These are phyloP conservation scores for Hypothenemus hampei DNA, from an alignment of 1,140 invertebrate species.

Conservation along the genomic window DNA sequence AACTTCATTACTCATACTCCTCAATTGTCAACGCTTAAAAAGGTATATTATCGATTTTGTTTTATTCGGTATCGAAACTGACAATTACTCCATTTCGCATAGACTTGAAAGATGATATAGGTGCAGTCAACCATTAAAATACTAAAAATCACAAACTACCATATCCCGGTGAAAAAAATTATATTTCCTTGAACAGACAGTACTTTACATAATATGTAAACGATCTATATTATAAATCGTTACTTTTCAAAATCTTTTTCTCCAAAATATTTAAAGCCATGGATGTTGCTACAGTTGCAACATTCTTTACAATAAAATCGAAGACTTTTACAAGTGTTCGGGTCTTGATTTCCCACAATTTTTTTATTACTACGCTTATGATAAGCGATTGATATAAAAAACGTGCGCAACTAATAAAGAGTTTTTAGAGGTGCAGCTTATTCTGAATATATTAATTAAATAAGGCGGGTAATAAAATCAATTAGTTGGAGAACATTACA, in stretches of 20 bases:
- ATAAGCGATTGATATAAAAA: not conserved
- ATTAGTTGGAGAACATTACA: too few species aligned
- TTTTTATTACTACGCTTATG: too few species aligned
- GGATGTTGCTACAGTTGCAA: slow-evolving; percentile 46
- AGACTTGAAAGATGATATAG: slow-evolving; percentile 42
- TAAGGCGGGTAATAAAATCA: too few species aligned
- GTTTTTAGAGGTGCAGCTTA: too few species aligned
- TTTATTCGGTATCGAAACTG: slow-evolving; percentile 51
- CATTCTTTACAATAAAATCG: slow-evolving; percentile 43
- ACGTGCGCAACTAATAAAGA: too few species aligned
- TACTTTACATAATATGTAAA: too few species aligned
- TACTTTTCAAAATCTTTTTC: slow-evolving; percentile 40
- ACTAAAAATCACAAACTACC: slow-evolving; percentile 33
- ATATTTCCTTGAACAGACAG: not conserved
- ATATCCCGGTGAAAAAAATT: slow-evolving; percentile 29
- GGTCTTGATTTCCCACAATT: too few species aligned
- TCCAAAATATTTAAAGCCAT: slow-evolving; percentile 50
- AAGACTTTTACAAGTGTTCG: not conserved
- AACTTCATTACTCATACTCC: too few species aligned
- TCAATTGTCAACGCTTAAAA: slow-evolving; percentile 55
- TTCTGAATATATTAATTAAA: too few species aligned
- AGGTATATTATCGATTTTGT: slow-evolving; percentile 51
- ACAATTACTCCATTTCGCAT: slow-evolving; percentile 55
- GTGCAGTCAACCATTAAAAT: slow-evolving; percentile 27
- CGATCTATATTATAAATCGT: too few species aligned